A percentile compares a stretch with the other conserved stretches of the same genome.
Conservation (phyloP, 2,888 invertebrate species). For the Diplolepis rosae region DNA sequence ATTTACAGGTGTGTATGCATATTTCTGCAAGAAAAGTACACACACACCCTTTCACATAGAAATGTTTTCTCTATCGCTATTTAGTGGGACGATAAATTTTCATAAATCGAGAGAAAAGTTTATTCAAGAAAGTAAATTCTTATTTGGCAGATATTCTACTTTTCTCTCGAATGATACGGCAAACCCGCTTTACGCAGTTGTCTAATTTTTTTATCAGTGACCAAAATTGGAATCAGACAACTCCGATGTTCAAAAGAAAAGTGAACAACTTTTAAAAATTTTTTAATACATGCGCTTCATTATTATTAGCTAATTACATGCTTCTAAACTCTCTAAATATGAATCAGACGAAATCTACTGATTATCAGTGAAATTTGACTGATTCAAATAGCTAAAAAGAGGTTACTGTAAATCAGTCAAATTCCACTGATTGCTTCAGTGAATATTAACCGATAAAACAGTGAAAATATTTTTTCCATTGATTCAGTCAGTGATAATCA, state of each 20-base stretch:
- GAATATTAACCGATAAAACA: no score
- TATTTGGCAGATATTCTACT: background rate
- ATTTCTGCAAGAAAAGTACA: conserved; percentile 3
- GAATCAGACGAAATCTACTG: no score
- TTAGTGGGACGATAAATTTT: background rate
- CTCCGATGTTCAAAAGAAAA: background rate
- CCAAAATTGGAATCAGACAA: background rate
- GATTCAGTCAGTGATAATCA: no score
- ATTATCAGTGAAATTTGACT: no score
- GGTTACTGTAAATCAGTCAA: no score
- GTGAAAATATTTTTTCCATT: no score
- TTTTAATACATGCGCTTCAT: background rate
- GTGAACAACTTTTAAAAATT: background rate
- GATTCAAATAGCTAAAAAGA: no score
- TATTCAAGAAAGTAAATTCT: background rate
- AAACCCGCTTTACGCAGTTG: background rate
- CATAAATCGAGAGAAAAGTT: conserved; percentile 23
- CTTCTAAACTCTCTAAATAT: no score
- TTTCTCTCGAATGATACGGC: conserved; percentile 9
- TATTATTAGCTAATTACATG: no score
- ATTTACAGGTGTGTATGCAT: conserved; percentile 10
- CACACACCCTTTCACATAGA: background rate
- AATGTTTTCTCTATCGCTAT: background rate
- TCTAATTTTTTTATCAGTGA: background rate
- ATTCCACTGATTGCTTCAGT: no score